These are phyloP conservation scores for Phodopus roborovskii DNA, from an alignment of 2,113 vertebrate species.

Conservation along the genomic window DNA sequence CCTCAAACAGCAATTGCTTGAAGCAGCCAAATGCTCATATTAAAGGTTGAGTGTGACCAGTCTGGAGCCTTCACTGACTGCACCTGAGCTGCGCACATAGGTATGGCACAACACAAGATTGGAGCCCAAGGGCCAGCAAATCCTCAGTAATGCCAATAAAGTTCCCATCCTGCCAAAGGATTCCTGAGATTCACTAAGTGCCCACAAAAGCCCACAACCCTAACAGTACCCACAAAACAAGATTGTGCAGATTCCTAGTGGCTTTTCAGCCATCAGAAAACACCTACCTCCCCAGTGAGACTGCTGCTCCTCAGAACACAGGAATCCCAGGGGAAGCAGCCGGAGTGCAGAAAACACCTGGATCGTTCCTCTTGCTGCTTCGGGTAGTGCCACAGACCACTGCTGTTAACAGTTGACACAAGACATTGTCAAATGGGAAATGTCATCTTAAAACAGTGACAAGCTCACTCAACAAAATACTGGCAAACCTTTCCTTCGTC, in stretches of 20 bases:
- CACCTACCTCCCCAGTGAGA: neutral
- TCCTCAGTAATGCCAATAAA: neutral
- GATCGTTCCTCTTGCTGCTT: neutral
- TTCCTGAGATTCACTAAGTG: neutral
- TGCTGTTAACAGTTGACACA: constrained; percentile 2
- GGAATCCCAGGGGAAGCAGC: neutral
- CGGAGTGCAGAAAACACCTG: neutral
- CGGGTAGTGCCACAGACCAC: neutral
- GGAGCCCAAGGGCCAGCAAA: neutral
- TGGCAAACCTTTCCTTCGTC: neutral
- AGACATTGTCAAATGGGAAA: neutral
- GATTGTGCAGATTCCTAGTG: too few relatives aligned
- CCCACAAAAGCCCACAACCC: neutral
- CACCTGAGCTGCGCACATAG: accelerated
- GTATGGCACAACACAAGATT: neutral
- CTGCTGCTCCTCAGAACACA: neutral
- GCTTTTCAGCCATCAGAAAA: neutral
- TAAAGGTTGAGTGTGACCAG: neutral
- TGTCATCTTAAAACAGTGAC: neutral
- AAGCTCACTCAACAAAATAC: neutral
- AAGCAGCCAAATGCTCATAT: neutral
- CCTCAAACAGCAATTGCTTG: neutral
- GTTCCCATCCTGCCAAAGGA: neutral
- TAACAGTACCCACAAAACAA: neutral
- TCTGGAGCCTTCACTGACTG: neutral